Evolutionary conservation across 2,888 invertebrate species (phyloP).

Genomic region (Metellina segmentata): DNA sequence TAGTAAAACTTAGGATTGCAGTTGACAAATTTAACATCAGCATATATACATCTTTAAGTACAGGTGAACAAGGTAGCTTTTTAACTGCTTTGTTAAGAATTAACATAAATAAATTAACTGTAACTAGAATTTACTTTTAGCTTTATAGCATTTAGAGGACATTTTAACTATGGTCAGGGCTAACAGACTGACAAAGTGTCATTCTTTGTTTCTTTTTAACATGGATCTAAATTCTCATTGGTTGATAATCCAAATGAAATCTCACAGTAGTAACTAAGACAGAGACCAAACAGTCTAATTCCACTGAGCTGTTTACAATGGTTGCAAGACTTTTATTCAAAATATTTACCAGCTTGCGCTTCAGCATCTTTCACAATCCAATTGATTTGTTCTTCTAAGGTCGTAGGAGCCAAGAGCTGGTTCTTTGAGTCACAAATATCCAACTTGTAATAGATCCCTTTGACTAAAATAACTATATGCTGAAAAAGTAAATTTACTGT

Average conservation of each 20-base stretch:
- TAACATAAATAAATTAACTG: not conserved
- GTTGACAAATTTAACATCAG: not conserved
- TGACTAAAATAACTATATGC: slow-evolving; percentile 82
- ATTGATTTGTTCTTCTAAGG: slow-evolving; percentile 81
- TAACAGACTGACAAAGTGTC: too few relatives aligned
- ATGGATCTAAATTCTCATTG: too few relatives aligned
- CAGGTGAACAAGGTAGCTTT: too few relatives aligned
- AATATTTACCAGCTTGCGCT: slow-evolving; percentile 79
- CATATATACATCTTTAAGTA: not conserved
- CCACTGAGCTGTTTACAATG: too few relatives aligned
- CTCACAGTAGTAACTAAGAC: too few relatives aligned
- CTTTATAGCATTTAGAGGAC: too few relatives aligned
- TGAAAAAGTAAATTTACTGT: slow-evolving; percentile 79
- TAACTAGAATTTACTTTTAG: not conserved
- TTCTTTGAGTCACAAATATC: slow-evolving; percentile 81
- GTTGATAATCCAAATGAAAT: too few relatives aligned
- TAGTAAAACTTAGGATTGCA: not conserved
- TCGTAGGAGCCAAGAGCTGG: slow-evolving; percentile 80
- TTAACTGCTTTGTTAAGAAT: not conserved
- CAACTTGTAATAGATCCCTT: slow-evolving; percentile 81
- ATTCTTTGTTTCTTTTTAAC: too few relatives aligned
- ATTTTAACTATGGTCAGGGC: too few relatives aligned
- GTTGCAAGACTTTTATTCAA: not conserved
- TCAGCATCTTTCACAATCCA: slow-evolving; percentile 82
- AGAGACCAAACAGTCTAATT: too few relatives aligned